A percentile compares a stretch with the other conserved stretches of the same genome.
Conservation (phyloP, 1,140 invertebrate genomes). For the Drosophila guanche region DNA sequence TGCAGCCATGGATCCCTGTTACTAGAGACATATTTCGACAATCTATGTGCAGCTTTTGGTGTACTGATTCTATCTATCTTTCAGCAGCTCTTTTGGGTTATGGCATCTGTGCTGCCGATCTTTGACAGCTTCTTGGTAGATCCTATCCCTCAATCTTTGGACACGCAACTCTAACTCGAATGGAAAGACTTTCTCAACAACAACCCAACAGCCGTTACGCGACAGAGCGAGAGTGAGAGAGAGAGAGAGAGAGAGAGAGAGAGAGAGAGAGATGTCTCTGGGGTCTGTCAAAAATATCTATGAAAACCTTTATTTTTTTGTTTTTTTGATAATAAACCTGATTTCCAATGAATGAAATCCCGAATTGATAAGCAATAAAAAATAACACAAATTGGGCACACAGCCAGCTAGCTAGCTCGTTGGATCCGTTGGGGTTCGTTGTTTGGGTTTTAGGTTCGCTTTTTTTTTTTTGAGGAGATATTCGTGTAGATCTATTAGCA, state of each 20-base stretch:
- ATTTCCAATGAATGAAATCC: slow-evolving; percentile 45
- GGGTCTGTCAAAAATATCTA: slow-evolving; percentile 54
- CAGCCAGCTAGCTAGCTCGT: slow-evolving; percentile 23
- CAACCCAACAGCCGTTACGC: slow-evolving; percentile 44
- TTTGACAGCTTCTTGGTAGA: slow-evolving; percentile 7
- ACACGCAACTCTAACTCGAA: too few relatives aligned
- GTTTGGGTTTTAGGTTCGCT: too few relatives aligned
- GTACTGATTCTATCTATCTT: too few relatives aligned
- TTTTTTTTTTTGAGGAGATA: too few relatives aligned
- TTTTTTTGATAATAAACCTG: slow-evolving; percentile 60
- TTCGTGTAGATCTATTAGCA: slow-evolving; percentile 51
- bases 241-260: slow-evolving; percentile 14
- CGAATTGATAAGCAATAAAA: slow-evolving; percentile 51
- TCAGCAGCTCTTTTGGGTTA: too few relatives aligned
- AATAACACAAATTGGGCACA: slow-evolving; percentile 49
- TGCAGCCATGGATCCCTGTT: too few relatives aligned
- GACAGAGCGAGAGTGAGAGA: slow-evolving; percentile 19
- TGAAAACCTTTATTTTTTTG: slow-evolving; percentile 52
- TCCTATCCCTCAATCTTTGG: slow-evolving; percentile 27
- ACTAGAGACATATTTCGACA: too few relatives aligned
- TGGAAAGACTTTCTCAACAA: slow-evolving; percentile 56
- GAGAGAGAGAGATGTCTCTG: slow-evolving; percentile 4
- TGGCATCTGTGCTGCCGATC: too few relatives aligned
- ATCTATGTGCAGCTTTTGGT: too few relatives aligned
- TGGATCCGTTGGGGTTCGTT: too few relatives aligned